Conservation (phyloP, 2,113 vertebrate genomes). For the Dissostichus mawsoni region DNA sequence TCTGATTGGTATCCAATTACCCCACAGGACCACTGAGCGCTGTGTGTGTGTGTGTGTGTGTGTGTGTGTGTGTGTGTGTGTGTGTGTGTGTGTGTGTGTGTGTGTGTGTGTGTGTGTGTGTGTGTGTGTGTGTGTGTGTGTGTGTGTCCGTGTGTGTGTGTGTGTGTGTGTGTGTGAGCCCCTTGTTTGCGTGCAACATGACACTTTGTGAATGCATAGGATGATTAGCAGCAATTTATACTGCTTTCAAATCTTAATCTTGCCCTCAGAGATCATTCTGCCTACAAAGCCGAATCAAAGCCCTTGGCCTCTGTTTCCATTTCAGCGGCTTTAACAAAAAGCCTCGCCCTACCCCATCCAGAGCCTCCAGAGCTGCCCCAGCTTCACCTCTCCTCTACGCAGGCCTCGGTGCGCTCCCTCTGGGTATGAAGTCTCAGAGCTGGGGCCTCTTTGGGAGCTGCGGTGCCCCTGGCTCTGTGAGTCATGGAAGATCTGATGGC, state of each 20-base stretch:
- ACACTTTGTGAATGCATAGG: slow-evolving; percentile 31
- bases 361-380: slow-evolving; percentile 28
- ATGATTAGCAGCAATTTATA: slow-evolving; percentile 58
- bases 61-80: too few relatives aligned
- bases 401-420: slow-evolving; percentile 22
- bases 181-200: slow-evolving; percentile 24
- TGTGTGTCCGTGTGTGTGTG: too few relatives aligned
- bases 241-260: slow-evolving; percentile 58
- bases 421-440: slow-evolving; percentile 41
- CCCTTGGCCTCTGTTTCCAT: slow-evolving; percentile 41
- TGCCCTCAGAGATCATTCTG: slow-evolving; percentile 58
- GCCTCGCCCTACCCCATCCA: slow-evolving; percentile 6
- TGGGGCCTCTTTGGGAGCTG: slow-evolving; percentile 51
- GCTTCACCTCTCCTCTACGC: slow-evolving; percentile 46
- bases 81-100: too few relatives aligned
- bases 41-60: not conserved
- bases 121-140: too few relatives aligned
- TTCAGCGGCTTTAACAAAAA: slow-evolving; percentile 41
- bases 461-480: slow-evolving; percentile 52
- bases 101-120: too few relatives aligned
- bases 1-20: slow-evolving; percentile 34
- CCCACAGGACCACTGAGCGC: slow-evolving; percentile 17
- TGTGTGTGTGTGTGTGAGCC: not conserved
- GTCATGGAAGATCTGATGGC: slow-evolving; percentile 62
- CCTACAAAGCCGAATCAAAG: slow-evolving; percentile 63